phyloP scores from a whole-genome alignment of 2,888 invertebrate species.

The Acronicta leporina region DNA sequence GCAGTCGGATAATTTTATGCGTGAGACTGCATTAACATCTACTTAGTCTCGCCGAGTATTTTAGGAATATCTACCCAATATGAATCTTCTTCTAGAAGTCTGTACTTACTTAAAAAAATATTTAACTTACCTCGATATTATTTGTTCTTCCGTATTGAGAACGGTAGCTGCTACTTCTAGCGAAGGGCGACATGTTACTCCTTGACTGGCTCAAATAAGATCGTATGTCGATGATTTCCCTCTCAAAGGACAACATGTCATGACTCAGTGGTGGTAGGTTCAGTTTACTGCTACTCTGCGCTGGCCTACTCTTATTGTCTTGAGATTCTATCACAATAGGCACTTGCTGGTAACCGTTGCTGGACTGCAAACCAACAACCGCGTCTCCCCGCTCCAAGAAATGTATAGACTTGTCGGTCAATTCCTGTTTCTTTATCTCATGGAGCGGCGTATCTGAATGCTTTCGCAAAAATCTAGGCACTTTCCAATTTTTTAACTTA shows the following conservation, averaged over 20 bases:
- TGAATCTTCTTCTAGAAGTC: too few relatives aligned
- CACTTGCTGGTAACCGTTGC: constrained; percentile 90
- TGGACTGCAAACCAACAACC: constrained; percentile 65
- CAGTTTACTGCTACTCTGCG: constrained; percentile 78
- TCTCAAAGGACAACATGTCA: constrained; percentile 87
- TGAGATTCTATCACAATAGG: constrained; percentile 90
- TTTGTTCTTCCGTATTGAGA: constrained; percentile 91
- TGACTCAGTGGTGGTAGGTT: constrained; percentile 81
- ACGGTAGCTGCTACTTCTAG: constrained; percentile 92
- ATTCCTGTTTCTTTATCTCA: constrained; percentile 81
- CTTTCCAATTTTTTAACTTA: constrained; percentile 91
- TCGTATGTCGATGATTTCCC: constrained; percentile 91
- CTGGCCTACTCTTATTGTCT: constrained; percentile 73
- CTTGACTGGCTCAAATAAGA: constrained; percentile 93
- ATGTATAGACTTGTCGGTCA: constrained; percentile 78
- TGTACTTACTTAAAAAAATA: neutral
- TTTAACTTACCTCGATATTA: constrained; percentile 81
- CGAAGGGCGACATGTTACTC: constrained; percentile 92
- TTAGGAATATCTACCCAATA: constrained; percentile 4
- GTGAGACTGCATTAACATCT: constrained; percentile 25
- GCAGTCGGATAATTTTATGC: constrained; percentile 26
- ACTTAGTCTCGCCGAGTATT: constrained; percentile 24
- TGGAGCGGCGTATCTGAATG: constrained; percentile 87
- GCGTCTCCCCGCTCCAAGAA: constrained; percentile 76
- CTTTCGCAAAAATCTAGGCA: constrained; percentile 91